phyloP scores from a whole-genome alignment of 1,140 invertebrate species.

The Sogatella furcifera region DNA sequence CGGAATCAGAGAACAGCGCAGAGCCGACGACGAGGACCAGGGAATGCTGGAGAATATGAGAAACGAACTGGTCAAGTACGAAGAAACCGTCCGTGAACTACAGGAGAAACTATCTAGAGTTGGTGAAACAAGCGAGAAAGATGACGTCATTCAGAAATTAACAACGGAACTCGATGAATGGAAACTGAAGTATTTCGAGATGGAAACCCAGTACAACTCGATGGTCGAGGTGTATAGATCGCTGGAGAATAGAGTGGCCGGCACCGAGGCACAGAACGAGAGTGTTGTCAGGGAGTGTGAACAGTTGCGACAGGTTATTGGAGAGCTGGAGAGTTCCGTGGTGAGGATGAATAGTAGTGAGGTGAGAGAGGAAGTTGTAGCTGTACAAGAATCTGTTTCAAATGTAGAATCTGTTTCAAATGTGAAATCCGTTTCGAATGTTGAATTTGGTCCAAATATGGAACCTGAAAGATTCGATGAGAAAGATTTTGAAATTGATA shows the following conservation, averaged over 20 bases:
- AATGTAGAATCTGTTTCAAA: too few relatives aligned
- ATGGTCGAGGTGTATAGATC: neutral
- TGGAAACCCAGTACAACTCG: constrained; percentile 22
- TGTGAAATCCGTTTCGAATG: too few relatives aligned
- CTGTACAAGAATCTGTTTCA: too few relatives aligned
- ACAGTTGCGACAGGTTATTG: neutral
- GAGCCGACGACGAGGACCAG: constrained; percentile 28
- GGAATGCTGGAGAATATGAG: constrained; percentile 18
- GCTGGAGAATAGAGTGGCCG: constrained; percentile 6
- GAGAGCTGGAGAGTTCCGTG: neutral
- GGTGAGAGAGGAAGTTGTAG: too few relatives aligned
- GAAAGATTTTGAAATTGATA: neutral
- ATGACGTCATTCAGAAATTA: constrained; percentile 26
- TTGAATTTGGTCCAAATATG: too few relatives aligned
- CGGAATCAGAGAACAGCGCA: constrained; percentile 36
- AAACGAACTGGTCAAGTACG: neutral
- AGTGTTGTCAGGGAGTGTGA: constrained; percentile 9
- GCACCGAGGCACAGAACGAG: constrained; percentile 6
- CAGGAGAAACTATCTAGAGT: constrained; percentile 11
- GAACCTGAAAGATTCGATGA: neutral
- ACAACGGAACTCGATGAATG: constrained; percentile 20
- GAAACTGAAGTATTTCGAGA: constrained; percentile 11
- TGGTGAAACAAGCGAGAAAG: constrained; percentile 22
- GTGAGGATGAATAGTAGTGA: neutral
- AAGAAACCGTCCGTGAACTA: constrained; percentile 2